Conservation (phyloP, 2,888 invertebrate genomes). For the Cheilosia grossa region DNA sequence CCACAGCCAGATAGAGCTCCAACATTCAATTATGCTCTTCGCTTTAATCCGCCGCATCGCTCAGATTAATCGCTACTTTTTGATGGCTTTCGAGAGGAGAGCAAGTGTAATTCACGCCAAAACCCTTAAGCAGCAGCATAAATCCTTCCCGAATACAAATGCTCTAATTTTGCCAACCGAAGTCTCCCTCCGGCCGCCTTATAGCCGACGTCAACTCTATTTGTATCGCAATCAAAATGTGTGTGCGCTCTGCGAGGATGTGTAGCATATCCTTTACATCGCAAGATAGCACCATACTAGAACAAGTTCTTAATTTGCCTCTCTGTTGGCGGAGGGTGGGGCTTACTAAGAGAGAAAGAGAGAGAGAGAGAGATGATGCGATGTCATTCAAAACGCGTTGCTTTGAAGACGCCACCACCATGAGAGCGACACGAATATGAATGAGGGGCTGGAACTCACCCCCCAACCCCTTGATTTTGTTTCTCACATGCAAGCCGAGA, state of each 20-base stretch:
- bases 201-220: conserved; percentile 61
- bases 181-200: neutral
- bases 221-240: conserved; percentile 70
- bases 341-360: neutral
- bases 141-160: conserved; percentile 74
- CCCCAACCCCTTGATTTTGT: conserved; percentile 41
- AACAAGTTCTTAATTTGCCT: conserved; percentile 74
- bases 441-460: neutral
- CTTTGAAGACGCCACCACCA: conserved; percentile 57
- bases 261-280: conserved; percentile 51
- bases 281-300: conserved; percentile 61
- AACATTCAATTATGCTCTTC: conserved; percentile 73
- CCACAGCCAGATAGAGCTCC: conserved; percentile 10
- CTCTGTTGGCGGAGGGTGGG: conserved; percentile 5
- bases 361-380: conserved; percentile 40
- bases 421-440: conserved; percentile 42
- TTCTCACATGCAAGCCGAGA: conserved; percentile 38
- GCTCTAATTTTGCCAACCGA: conserved; percentile 65
- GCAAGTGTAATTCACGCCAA: conserved; percentile 72
- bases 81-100: conserved; percentile 70
- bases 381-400: conserved; percentile 17
- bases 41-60: conserved; percentile 72
- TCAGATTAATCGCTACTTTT: conserved; percentile 75
- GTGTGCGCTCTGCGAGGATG: conserved; percentile 37
- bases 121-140: conserved; percentile 74